These are phyloP conservation scores for Ahaetulla prasina DNA, from an alignment of 2,113 vertebrate genomes.

Conservation along the genomic window DNA sequence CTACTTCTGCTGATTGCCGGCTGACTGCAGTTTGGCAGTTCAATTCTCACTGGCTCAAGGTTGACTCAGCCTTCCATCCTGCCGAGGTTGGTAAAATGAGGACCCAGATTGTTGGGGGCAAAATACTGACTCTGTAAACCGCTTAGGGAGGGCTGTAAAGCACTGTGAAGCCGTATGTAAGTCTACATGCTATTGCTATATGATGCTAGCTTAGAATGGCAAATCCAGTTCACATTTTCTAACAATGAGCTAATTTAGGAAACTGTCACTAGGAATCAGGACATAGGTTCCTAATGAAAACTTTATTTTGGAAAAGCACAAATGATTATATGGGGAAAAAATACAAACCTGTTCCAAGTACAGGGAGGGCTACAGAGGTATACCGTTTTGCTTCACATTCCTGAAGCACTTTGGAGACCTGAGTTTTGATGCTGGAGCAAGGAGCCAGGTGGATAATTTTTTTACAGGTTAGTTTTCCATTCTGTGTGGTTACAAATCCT, in stretches of 20 bases:
- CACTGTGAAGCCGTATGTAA: no score
- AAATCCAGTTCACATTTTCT: no score
- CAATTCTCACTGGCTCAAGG: no score
- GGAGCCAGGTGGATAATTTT: constrained; percentile 81
- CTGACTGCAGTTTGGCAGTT: no score
- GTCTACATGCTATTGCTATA: no score
- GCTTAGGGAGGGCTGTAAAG: no score
- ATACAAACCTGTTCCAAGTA: constrained; percentile 86
- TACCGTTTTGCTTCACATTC: constrained; percentile 68
- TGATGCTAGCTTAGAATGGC: background rate
- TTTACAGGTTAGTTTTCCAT: constrained; percentile 78
- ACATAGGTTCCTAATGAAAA: background rate
- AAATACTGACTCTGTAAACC: no score
- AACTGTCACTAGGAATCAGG: background rate
- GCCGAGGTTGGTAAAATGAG: no score
- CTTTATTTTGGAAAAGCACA: background rate
- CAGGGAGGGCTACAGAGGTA: constrained; percentile 81
- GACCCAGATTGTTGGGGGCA: no score
- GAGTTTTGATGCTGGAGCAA: constrained; percentile 50
- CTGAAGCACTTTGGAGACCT: constrained; percentile 65
- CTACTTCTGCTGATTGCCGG: no score
- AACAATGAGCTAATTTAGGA: background rate
- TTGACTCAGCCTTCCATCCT: no score
- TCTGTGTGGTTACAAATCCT: constrained; percentile 73
- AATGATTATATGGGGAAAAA: background rate